Evolutionary conservation across 2,113 vertebrate genomes (phyloP).

Genomic region (Neoarius graeffei): DNA sequence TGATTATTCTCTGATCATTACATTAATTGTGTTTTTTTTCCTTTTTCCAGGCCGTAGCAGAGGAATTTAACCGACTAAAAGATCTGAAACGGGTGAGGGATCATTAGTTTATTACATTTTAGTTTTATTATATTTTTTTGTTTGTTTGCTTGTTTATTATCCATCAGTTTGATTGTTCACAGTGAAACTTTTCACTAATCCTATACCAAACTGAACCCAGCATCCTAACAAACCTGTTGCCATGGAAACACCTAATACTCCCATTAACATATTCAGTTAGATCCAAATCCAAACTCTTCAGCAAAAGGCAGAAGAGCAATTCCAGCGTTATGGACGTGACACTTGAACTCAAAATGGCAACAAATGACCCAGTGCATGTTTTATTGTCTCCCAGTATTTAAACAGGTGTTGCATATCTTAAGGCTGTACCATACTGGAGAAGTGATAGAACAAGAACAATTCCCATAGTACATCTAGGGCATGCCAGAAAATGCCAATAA

Average conservation of each 20-base stretch:
- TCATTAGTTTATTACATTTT: not conserved
- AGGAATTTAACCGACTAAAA: constrained; percentile 85
- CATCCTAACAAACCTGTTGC: not conserved
- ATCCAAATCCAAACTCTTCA: no score
- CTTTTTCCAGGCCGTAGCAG: constrained; percentile 72
- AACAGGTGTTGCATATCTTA: no score
- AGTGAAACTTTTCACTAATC: not conserved
- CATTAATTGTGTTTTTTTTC: not conserved
- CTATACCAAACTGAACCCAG: no score
- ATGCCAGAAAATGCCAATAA: no score
- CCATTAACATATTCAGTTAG: not conserved
- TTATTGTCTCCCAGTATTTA: no score
- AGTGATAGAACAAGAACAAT: no score
- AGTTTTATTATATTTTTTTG: not conserved
- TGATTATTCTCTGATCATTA: not conserved
- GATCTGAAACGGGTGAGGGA: constrained; percentile 80
- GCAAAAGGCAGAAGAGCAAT: no score
- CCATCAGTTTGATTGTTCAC: not conserved
- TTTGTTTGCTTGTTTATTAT: not conserved
- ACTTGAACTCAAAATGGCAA: no score
- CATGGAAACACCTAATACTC: not conserved
- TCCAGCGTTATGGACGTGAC: no score
- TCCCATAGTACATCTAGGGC: no score
- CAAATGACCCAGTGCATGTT: no score
- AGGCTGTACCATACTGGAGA: no score